phyloP scores from a whole-genome alignment of 2,797 vertebrate genomes.

The Anguilla pacifica region DNA sequence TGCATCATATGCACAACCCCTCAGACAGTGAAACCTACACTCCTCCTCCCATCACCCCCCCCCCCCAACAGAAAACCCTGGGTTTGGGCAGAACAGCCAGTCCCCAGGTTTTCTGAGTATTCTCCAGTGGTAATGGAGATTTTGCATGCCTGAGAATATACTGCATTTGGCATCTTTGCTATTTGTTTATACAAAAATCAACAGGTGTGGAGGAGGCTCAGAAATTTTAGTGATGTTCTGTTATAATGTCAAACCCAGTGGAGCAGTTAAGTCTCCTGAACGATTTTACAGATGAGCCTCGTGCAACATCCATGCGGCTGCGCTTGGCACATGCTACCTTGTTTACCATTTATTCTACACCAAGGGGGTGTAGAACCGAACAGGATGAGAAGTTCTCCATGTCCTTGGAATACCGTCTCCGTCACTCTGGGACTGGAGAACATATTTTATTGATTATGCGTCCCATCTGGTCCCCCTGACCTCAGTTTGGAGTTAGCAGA shows the following conservation, averaged over 20 bases:
- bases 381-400: not conserved
- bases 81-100: not conserved
- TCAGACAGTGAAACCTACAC: not conserved
- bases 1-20: not conserved
- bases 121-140: not conserved
- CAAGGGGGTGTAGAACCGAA: not conserved
- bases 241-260: not conserved
- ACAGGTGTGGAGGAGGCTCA: conserved; percentile 1
- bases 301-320: not conserved
- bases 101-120: not conserved
- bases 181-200: not conserved
- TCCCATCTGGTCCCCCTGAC: conserved; percentile 4
- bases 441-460: not conserved
- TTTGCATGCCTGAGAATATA: not conserved
- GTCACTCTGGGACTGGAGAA: not conserved
- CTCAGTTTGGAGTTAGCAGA: not conserved
- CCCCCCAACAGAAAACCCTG: not conserved
- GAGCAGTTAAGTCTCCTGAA: not conserved
- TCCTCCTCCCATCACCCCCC: not conserved
- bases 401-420: conserved; percentile 3
- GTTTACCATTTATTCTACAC: not conserved
- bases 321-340: not conserved
- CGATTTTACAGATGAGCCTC: not conserved
- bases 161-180: not conserved
- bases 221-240: not conserved